Conservation (phyloP, 53 echinoderm and acorn worm genomes). For the Glandiceps talaboti region DNA sequence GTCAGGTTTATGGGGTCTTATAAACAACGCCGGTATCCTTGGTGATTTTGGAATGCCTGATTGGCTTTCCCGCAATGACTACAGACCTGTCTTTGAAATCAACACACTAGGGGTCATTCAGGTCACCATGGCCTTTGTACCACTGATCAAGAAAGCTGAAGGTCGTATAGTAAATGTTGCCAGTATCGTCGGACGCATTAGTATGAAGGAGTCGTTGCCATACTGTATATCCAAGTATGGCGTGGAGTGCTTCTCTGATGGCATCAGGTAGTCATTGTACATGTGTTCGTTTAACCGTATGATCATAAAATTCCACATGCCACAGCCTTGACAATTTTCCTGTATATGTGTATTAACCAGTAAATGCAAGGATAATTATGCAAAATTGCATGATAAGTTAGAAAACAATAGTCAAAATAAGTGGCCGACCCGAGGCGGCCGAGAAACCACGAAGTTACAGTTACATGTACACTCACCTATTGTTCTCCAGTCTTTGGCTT, state of each 20-base stretch:
- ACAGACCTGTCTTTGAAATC: background rate
- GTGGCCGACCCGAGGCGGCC: too few species aligned
- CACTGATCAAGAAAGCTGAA: background rate
- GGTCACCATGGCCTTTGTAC: background rate
- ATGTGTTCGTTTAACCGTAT: too few species aligned
- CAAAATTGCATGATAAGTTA: too few species aligned
- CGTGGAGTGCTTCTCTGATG: background rate
- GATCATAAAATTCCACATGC: too few species aligned
- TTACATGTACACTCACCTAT: too few species aligned
- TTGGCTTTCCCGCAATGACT: background rate
- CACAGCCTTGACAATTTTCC: too few species aligned
- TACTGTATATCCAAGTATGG: background rate
- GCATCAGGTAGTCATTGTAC: background rate
- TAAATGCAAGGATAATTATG: too few species aligned
- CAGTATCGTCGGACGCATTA: background rate
- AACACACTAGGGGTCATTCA: background rate
- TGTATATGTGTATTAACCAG: too few species aligned
- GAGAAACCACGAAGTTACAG: too few species aligned
- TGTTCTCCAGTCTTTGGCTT: too few species aligned
- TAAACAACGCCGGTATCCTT: background rate
- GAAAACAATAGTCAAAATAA: too few species aligned
- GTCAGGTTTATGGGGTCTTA: background rate
- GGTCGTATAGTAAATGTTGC: background rate
- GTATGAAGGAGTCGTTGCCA: background rate
- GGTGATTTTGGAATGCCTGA: background rate